These are phyloP conservation scores for Drosophila watanabei DNA, from an alignment of 1,140 invertebrate genomes.

Conservation along the genomic window DNA sequence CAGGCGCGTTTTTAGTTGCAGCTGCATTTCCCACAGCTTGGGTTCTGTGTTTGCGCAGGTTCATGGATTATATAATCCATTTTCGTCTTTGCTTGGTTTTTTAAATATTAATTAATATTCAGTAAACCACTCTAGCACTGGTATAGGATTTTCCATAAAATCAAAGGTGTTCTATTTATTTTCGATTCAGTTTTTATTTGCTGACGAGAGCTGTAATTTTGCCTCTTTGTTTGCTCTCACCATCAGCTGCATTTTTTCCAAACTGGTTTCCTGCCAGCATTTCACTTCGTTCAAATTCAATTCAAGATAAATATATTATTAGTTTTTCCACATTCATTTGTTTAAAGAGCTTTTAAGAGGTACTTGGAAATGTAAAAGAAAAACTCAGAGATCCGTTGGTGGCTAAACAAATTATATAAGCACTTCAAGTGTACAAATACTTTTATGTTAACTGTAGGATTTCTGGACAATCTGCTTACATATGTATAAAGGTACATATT, in stretches of 20 bases:
- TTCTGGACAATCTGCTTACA: not conserved
- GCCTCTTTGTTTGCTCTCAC: not conserved
- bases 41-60: conserved; percentile 15
- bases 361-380: not conserved
- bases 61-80: conserved; percentile 3
- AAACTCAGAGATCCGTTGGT: not conserved
- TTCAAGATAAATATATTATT: conserved; percentile 2
- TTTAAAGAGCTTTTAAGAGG: conserved; percentile 1
- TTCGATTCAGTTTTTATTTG: not conserved
- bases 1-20: conserved; percentile 18
- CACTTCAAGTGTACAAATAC: not conserved
- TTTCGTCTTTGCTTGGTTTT: not conserved
- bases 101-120: not conserved
- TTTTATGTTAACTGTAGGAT: not conserved
- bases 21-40: conserved; percentile 9
- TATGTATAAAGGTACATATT: not conserved
- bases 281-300: conserved; percentile 3
- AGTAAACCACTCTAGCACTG: not conserved
- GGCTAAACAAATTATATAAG: not conserved
- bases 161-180: not conserved
- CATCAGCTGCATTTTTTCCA: not conserved
- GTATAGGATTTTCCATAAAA: not conserved
- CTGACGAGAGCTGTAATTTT: not conserved
- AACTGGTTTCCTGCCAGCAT: not conserved
- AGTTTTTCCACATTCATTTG: not conserved